Conservation (phyloP, 2,797 vertebrate genomes). For the Pseudocheirus occidentalis region DNA sequence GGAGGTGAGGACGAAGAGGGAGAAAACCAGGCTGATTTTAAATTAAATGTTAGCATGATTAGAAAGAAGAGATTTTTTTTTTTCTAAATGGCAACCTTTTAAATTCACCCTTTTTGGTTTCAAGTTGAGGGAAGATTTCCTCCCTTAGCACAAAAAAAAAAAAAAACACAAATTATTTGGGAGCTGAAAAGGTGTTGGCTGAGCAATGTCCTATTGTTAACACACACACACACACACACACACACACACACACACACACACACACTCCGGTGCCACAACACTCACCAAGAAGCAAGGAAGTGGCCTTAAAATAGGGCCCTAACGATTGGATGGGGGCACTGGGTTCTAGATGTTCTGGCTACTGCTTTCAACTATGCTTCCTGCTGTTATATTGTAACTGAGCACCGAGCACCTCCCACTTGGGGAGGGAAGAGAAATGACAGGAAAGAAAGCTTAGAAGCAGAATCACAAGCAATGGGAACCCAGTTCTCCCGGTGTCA, state of each 20-base stretch:
- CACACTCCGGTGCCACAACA: not conserved
- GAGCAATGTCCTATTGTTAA: not conserved
- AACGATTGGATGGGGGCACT: not conserved
- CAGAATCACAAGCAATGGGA: not conserved
- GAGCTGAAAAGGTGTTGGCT: not conserved
- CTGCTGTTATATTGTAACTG: not conserved
- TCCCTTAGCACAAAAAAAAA: not conserved
- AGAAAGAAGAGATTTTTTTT: not conserved
- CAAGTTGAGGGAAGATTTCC: slow-evolving; percentile 6
- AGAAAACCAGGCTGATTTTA: not conserved
- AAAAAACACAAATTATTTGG: not conserved
- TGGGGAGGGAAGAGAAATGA: not conserved
- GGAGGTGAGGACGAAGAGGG: not conserved
- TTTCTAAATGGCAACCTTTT: not conserved
- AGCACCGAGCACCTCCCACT: slow-evolving; percentile 36
- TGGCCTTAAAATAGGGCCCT: not conserved
- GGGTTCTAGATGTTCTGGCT: not conserved
- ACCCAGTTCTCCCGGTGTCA: not conserved
- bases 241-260: not conserved
- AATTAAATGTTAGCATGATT: not conserved
- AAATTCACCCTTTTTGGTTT: not conserved
- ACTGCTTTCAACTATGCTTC: not conserved
- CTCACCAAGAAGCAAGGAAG: not conserved
- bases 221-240: too few relatives aligned
- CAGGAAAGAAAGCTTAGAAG: not conserved